phyloP scores from a whole-genome alignment of 2,113 vertebrate species.

The Syngnathoides biaculeatus region DNA sequence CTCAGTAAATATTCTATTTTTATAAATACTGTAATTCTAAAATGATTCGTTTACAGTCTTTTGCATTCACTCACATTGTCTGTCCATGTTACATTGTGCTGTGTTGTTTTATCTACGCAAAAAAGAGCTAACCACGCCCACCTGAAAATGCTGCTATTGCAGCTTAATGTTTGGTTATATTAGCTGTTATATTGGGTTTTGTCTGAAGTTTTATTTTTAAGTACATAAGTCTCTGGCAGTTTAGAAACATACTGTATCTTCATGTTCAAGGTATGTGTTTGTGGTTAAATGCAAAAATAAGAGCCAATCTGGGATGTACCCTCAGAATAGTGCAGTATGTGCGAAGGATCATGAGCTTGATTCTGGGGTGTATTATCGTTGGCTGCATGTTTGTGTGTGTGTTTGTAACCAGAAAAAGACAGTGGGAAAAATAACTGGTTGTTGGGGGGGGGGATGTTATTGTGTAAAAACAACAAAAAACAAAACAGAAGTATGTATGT shows the following conservation, averaged over 20 bases:
- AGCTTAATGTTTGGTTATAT: background rate
- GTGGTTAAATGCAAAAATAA: slow-evolving; percentile 36
- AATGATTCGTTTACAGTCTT: slow-evolving; percentile 51
- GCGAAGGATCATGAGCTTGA: slow-evolving; percentile 52
- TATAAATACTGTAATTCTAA: slow-evolving; percentile 61
- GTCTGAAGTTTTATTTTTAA: slow-evolving; percentile 5
- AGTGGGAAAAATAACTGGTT: slow-evolving; percentile 11
- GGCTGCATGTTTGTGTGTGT: slow-evolving; percentile 28
- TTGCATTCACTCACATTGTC: slow-evolving; percentile 21
- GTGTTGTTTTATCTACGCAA: slow-evolving; percentile 30
- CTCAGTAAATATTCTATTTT: slow-evolving; percentile 66
- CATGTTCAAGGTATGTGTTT: slow-evolving; percentile 10
- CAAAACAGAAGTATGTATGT: slow-evolving; percentile 23
- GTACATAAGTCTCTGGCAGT: background rate
- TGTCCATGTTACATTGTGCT: slow-evolving; percentile 32
- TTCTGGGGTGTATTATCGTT: slow-evolving; percentile 35
- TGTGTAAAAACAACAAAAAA: slow-evolving; percentile 26
- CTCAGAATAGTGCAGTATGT: slow-evolving; percentile 15
- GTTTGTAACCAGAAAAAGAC: background rate
- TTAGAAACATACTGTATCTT: slow-evolving; percentile 11
- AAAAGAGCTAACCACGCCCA: slow-evolving; percentile 8
- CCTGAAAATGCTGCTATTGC: slow-evolving; percentile 37
- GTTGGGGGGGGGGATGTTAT: slow-evolving; percentile 25
- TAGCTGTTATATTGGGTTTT: background rate
- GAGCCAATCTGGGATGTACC: slow-evolving; percentile 12